phyloP scores from a whole-genome alignment of 1,140 invertebrate species.

The Ceratosolen solmsi region DNA sequence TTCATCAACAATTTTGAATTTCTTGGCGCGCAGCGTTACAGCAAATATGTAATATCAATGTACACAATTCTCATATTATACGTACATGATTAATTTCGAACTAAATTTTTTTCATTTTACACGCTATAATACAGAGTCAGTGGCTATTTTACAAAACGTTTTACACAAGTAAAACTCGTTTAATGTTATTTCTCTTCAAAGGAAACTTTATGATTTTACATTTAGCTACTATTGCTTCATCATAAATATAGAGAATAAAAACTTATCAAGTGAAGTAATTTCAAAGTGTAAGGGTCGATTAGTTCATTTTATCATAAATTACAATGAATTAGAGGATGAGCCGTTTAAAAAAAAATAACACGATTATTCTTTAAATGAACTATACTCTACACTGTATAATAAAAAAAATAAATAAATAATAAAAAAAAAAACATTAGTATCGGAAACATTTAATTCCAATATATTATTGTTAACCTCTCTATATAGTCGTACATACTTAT shows the following conservation, averaged over 20 bases:
- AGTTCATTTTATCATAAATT: background rate
- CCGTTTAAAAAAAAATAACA: conserved; percentile 12
- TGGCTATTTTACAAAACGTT: conserved; percentile 42
- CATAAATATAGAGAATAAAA: background rate
- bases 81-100: conserved; percentile 29
- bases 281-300: conserved; percentile 19
- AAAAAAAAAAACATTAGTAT: background rate
- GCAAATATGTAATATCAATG: conserved; percentile 30
- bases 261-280: background rate
- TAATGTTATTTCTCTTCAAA: background rate
- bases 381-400: background rate
- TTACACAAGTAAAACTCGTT: background rate
- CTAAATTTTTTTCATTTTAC: conserved; percentile 40
- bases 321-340: conserved; percentile 12
- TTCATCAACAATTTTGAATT: conserved; percentile 41
- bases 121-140: conserved; percentile 41
- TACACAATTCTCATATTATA: conserved; percentile 23
- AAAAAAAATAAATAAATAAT: conserved; percentile 18
- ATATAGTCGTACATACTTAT: conserved; percentile 25
- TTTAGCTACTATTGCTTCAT: conserved; percentile 17
- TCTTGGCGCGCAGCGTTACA: conserved; percentile 11
- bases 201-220: background rate
- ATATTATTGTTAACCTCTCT: background rate
- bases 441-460: conserved; percentile 4
- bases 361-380: background rate